Evolutionary conservation across 2,797 vertebrate species (phyloP).

Genomic region (Myotis findleyi): DNA sequence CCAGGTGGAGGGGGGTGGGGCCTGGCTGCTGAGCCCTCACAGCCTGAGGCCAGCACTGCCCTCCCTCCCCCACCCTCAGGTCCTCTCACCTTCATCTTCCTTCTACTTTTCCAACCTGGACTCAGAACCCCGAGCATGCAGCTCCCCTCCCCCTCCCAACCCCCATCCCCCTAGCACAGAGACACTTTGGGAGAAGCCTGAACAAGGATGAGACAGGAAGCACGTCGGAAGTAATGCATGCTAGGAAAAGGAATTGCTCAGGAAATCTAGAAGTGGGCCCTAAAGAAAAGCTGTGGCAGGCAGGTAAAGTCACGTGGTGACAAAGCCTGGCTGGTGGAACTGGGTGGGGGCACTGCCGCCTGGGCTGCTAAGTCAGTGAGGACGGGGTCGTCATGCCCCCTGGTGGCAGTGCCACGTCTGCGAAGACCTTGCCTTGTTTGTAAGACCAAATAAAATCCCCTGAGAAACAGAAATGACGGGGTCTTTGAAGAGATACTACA

Average conservation of each 20-base stretch:
- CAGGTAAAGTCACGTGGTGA: not conserved
- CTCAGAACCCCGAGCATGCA: not conserved
- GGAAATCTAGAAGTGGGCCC: not conserved
- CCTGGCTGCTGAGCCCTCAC: not conserved
- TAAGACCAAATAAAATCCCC: not conserved
- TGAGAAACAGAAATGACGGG: not conserved
- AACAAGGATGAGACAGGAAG: not conserved
- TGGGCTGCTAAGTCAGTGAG: not conserved
- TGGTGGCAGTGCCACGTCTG: not conserved
- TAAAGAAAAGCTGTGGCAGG: not conserved
- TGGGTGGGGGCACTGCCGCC: not conserved
- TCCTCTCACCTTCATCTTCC: not conserved
- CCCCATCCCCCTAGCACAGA: not conserved
- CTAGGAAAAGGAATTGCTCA: not conserved
- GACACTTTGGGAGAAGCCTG: not conserved
- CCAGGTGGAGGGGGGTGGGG: not conserved
- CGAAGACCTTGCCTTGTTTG: not conserved
- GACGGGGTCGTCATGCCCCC: not conserved
- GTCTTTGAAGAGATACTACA: not conserved
- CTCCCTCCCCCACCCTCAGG: accelerated
- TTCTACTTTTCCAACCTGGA: not conserved
- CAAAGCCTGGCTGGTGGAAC: not conserved
- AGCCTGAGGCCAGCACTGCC: not conserved
- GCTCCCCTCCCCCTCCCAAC: accelerated
- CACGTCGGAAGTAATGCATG: not conserved